Percentiles rank a stretch among this genome's conserved stretches.
These are phyloP conservation scores for Pica pica DNA, from an alignment of 2,113 vertebrate species.

Conservation along the genomic window DNA sequence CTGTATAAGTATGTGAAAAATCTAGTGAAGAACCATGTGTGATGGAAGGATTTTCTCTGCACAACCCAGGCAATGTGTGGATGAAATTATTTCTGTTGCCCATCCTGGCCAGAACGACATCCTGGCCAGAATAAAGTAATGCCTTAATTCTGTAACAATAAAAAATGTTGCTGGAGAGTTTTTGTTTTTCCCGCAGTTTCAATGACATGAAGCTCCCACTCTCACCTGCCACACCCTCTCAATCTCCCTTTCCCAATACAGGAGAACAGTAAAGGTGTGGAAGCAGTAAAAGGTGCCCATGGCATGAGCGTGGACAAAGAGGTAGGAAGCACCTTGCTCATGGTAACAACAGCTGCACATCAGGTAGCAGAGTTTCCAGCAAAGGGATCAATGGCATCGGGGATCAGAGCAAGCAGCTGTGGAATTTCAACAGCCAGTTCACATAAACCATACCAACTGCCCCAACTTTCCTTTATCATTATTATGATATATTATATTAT, in stretches of 20 bases:
- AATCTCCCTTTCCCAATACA: neutral
- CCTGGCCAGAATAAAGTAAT: neutral
- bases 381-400: neutral
- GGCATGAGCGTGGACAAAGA: accelerated
- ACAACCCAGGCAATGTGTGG: neutral
- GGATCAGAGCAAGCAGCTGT: neutral
- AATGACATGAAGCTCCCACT: neutral
- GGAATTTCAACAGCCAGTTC: neutral
- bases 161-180: neutral
- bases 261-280: neutral
- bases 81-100: neutral
- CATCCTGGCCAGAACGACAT: neutral
- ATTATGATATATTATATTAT: neutral
- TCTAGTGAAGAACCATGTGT: neutral
- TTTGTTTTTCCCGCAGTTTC: neutral
- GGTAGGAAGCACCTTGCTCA: neutral
- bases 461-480: neutral
- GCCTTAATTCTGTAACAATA: neutral
- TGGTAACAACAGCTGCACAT: accelerated
- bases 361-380: neutral
- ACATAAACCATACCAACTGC: neutral
- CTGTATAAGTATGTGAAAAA: too few species aligned
- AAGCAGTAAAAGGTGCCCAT: neutral
- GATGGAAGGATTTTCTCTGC: neutral
- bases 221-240: neutral